Percentiles rank a stretch among this genome's conserved stretches.
These are phyloP conservation scores for Cyprinella venusta DNA, from an alignment of 2,797 vertebrate species.

Conservation along the genomic window DNA sequence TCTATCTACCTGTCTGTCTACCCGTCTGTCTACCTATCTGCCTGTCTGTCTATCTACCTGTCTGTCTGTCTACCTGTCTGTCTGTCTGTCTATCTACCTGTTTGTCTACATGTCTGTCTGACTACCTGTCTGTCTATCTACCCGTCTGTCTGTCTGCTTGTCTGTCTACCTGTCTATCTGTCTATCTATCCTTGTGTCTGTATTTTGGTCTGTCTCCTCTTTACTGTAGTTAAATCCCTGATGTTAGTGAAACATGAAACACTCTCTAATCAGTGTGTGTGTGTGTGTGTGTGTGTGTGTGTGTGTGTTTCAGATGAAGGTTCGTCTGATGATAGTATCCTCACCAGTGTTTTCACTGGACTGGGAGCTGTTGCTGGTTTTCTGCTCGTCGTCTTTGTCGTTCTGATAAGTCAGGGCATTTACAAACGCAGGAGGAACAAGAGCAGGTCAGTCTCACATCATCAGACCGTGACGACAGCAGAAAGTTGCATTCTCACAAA, in stretches of 20 bases:
- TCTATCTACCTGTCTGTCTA: fast-evolving
- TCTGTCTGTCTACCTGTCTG: fast-evolving
- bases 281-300: neutral
- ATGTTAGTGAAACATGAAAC: too few relatives aligned
- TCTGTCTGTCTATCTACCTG: too few relatives aligned
- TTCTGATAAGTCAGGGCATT: neutral
- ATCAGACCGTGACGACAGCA: neutral
- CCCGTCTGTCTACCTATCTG: fast-evolving
- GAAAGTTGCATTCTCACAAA: neutral
- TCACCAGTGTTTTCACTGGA: slow-evolving; percentile 53
- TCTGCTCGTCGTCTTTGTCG: slow-evolving; percentile 64
- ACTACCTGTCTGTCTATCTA: too few relatives aligned
- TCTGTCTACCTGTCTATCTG: too few relatives aligned
- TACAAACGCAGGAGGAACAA: slow-evolving; percentile 46
- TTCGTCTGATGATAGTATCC: neutral
- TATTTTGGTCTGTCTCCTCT: too few relatives aligned
- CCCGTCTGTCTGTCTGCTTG: too few relatives aligned
- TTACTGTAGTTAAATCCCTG: too few relatives aligned
- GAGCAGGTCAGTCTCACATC: neutral
- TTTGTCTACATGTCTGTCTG: too few relatives aligned
- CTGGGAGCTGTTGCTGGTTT: slow-evolving; percentile 69
- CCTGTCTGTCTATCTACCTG: too few relatives aligned
- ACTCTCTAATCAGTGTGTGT: too few relatives aligned
- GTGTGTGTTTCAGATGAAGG: neutral
- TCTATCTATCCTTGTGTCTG: too few relatives aligned